Evolutionary conservation across 2,797 vertebrate species (phyloP).

Genomic region (Discoglossus pictus): DNA sequence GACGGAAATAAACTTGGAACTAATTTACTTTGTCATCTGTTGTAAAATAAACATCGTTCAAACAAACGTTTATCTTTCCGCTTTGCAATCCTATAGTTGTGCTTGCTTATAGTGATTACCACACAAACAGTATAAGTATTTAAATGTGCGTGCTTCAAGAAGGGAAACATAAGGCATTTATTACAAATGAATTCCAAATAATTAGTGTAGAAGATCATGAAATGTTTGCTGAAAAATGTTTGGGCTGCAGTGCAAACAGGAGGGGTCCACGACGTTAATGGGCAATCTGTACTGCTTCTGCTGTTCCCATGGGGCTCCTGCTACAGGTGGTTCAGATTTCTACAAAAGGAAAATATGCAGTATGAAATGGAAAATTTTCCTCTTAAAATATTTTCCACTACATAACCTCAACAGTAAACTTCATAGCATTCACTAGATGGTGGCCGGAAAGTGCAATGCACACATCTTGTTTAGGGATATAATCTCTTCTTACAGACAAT

Average conservation of each 20-base stretch:
- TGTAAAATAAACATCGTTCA: constrained; percentile 57
- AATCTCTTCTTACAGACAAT: constrained; percentile 28
- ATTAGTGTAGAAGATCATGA: constrained; percentile 71
- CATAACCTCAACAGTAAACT: constrained; percentile 57
- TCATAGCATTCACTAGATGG: constrained; percentile 48
- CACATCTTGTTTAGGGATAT: constrained; percentile 35
- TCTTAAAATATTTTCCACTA: constrained; percentile 68
- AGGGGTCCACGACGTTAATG: constrained; percentile 63
- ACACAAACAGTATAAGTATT: constrained; percentile 61
- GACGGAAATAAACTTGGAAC: constrained; percentile 32
- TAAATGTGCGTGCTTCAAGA: constrained; percentile 52
- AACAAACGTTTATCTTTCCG: constrained; percentile 60
- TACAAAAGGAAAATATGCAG: constrained; percentile 65
- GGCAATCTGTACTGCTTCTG: constrained; percentile 63
- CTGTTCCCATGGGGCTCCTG: constrained; percentile 64
- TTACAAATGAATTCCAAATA: constrained; percentile 74
- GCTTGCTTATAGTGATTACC: constrained; percentile 53
- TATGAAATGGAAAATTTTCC: constrained; percentile 74
- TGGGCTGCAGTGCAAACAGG: constrained; percentile 61
- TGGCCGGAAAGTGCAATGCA: constrained; percentile 34
- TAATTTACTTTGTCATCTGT: constrained; percentile 46
- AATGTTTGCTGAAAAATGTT: constrained; percentile 58
- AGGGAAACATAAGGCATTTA: constrained; percentile 74
- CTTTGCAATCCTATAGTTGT: constrained; percentile 63
- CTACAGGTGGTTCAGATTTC: constrained; percentile 79